Evolutionary conservation across 2,797 vertebrate species (phyloP).

Genomic region (Pseudochaenichthys georgianus): DNA sequence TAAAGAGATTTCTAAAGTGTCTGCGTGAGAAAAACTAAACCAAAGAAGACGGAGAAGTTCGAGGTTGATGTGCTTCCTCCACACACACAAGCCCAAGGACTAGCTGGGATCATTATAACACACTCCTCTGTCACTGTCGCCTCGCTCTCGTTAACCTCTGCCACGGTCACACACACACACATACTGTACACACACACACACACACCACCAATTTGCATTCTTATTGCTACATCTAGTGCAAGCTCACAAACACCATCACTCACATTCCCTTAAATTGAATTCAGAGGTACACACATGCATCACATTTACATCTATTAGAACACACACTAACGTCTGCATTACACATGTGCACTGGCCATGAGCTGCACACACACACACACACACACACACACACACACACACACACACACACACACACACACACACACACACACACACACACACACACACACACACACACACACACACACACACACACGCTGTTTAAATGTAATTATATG

Average conservation of each 20-base stretch:
- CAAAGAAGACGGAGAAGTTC: conserved; percentile 35
- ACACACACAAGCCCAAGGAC: conserved; percentile 48
- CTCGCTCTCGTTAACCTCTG: conserved; percentile 71
- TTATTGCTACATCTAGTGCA: conserved; percentile 59
- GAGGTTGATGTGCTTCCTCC: conserved; percentile 47
- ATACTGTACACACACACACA: conserved; percentile 46
- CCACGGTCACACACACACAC: conserved; percentile 50
- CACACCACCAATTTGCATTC: conserved; percentile 70
- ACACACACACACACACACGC: background rate
- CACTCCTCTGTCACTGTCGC: conserved; percentile 69
- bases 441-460: too few species aligned
- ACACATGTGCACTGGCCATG: conserved; percentile 26
- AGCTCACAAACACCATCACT: conserved; percentile 66
- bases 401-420: too few species aligned
- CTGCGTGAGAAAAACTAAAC: background rate
- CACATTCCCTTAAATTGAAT: conserved; percentile 71
- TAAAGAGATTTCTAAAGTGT: conserved; percentile 4
- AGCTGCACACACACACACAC: too few species aligned
- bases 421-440: too few species aligned
- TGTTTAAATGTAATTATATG: conserved; percentile 30
- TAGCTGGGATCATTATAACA: conserved; percentile 67
- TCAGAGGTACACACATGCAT: conserved; percentile 68
- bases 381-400: too few species aligned
- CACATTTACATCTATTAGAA: conserved; percentile 67
- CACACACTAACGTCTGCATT: conserved; percentile 54